phyloP scores from a whole-genome alignment of 2,888 invertebrate species.

The Pollenia angustigena region DNA sequence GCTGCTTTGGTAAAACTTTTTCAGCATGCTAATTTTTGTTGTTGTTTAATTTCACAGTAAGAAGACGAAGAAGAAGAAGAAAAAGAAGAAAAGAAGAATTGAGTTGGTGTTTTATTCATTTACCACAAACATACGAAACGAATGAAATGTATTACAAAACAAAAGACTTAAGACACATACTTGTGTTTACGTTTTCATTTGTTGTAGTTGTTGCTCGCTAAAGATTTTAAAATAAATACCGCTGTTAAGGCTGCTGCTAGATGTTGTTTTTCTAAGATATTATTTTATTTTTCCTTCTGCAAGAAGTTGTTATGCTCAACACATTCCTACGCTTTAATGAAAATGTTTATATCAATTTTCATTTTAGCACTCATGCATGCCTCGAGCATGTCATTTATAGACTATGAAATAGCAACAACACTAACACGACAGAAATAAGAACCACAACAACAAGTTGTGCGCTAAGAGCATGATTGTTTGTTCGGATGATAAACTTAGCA shows the following conservation, averaged over 20 bases:
- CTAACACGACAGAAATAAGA: conserved; percentile 34
- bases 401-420: conserved; percentile 56
- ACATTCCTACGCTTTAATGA: conserved; percentile 73
- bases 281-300: conserved; percentile 40
- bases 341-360: conserved; percentile 73
- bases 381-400: conserved; percentile 71
- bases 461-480: conserved; percentile 53
- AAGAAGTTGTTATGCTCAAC: conserved; percentile 62
- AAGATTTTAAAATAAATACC: conserved; percentile 58
- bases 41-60: conserved; percentile 6
- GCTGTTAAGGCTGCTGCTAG: conserved; percentile 29
- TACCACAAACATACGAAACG: conserved; percentile 29
- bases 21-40: conserved; percentile 66
- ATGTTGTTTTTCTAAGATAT: conserved; percentile 20
- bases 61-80: background rate
- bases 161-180: conserved; percentile 73
- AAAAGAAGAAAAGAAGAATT: conserved; percentile 32
- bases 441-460: conserved; percentile 39
- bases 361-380: conserved; percentile 74
- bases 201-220: conserved; percentile 43
- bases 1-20: conserved; percentile 20
- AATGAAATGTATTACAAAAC: conserved; percentile 64
- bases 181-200: conserved; percentile 38
- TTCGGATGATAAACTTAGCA: conserved; percentile 67
- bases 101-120: conserved; percentile 58